Evolutionary conservation across 2,113 vertebrate genomes (phyloP).

Genomic region (Daphoenositta chrysoptera): DNA sequence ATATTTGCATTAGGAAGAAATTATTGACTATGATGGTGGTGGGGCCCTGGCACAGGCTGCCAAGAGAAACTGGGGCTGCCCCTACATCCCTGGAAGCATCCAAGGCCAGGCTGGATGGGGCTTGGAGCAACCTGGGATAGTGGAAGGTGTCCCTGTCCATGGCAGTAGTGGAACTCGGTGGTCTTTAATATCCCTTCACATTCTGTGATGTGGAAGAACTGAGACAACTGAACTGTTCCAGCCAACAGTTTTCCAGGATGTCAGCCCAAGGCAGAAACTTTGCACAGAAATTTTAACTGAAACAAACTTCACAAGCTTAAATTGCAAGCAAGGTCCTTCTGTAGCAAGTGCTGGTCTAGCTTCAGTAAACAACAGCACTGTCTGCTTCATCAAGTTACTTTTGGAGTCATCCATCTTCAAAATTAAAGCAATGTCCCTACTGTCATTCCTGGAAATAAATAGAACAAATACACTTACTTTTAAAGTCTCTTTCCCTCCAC

Average conservation of each 20-base stretch:
- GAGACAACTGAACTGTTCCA: background rate
- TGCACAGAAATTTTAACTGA: background rate
- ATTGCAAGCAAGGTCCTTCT: background rate
- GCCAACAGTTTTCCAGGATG: background rate
- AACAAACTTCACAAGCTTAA: background rate
- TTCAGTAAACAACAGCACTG: background rate
- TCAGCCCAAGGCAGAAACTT: background rate
- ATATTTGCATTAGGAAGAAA: background rate
- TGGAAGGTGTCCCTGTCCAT: background rate
- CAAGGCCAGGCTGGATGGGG: background rate
- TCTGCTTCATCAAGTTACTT: background rate
- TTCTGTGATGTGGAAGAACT: background rate
- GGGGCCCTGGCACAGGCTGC: background rate
- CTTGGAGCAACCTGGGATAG: accelerated
- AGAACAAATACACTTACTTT: constrained; percentile 66
- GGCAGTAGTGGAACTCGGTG: background rate
- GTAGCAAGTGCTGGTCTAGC: background rate
- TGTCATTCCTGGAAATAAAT: background rate
- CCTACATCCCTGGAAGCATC: background rate
- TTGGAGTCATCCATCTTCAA: background rate
- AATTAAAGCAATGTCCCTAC: background rate
- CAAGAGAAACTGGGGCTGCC: background rate
- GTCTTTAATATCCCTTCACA: background rate
- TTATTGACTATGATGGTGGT: accelerated
- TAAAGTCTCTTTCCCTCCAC: constrained; percentile 78